These are phyloP conservation scores for Cartodere bifasciata DNA, from an alignment of 2,888 invertebrate species.

Conservation along the genomic window DNA sequence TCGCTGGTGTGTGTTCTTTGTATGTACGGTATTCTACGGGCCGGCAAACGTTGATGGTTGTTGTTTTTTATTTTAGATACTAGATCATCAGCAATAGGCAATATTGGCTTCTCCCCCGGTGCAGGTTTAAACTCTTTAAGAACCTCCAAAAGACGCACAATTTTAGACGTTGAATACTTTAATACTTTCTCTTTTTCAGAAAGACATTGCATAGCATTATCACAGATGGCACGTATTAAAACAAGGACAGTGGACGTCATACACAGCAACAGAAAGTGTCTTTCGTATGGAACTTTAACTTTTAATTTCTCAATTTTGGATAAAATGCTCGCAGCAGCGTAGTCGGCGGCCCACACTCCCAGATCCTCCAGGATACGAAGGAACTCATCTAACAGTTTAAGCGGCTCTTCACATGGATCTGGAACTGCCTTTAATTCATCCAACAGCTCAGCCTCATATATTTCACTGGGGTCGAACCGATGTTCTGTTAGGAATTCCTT, in stretches of 20 bases:
- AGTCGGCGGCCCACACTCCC: conserved; percentile 87
- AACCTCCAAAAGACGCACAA: conserved; percentile 62
- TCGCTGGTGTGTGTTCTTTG: conserved; percentile 38
- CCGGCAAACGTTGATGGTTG: conserved; percentile 15
- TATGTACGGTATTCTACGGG: conserved; percentile 21
- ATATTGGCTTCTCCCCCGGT: conserved; percentile 22
- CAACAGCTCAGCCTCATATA: conserved; percentile 54
- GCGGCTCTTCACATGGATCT: conserved; percentile 67
- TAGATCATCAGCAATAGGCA: conserved; percentile 7
- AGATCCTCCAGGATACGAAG: conserved; percentile 45
- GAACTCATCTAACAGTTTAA: conserved; percentile 56
- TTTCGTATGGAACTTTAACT: conserved; percentile 78
- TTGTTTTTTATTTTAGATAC: conserved; percentile 15
- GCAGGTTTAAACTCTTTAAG: conserved; percentile 58
- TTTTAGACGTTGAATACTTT: conserved; percentile 68
- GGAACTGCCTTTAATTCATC: conserved; percentile 68
- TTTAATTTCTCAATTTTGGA: conserved; percentile 73
- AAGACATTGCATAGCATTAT: conserved; percentile 47
- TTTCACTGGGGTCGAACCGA: conserved; percentile 57
- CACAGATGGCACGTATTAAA: conserved; percentile 63
- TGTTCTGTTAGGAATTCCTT: conserved; percentile 64
- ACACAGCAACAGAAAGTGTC: conserved; percentile 74
- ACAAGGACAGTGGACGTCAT: conserved; percentile 64
- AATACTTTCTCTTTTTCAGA: conserved; percentile 60
- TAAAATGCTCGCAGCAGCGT: conserved; percentile 65